phyloP scores from a whole-genome alignment of 2,797 vertebrate species.

The Characodon lateralis region DNA sequence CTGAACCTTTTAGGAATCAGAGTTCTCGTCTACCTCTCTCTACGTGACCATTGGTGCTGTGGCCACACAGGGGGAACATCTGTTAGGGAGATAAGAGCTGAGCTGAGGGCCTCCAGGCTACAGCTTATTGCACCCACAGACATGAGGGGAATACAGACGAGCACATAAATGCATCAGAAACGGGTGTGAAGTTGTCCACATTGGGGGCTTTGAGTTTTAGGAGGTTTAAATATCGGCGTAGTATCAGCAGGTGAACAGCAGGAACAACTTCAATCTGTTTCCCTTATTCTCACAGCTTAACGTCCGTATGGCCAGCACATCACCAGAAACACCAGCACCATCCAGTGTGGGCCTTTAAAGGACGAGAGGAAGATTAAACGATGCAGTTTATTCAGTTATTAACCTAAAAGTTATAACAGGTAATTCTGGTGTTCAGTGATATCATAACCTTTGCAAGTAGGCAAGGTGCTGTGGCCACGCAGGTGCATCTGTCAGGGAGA shows the following conservation, averaged over 20 bases:
- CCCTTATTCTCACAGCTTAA: slow-evolving; percentile 50
- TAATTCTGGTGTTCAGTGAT: background rate
- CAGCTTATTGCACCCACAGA: slow-evolving; percentile 54
- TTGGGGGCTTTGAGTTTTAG: slow-evolving; percentile 37
- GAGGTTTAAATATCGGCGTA: slow-evolving; percentile 45
- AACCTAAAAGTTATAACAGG: background rate
- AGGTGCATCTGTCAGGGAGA: slow-evolving; percentile 59
- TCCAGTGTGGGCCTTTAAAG: background rate
- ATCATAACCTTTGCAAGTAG: background rate
- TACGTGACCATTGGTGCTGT: slow-evolving; percentile 28
- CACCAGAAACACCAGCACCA: slow-evolving; percentile 31
- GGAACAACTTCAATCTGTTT: slow-evolving; percentile 35
- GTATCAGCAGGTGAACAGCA: slow-evolving; percentile 24
- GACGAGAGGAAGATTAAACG: background rate
- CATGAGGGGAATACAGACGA: slow-evolving; percentile 44
- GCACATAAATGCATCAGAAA: background rate
- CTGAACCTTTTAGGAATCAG: slow-evolving; percentile 31
- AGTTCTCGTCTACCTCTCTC: background rate
- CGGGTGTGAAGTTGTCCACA: slow-evolving; percentile 16
- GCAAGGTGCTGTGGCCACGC: slow-evolving; percentile 15
- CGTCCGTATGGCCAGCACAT: slow-evolving; percentile 44
- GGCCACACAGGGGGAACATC: slow-evolving; percentile 33
- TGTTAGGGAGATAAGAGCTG: slow-evolving; percentile 66
- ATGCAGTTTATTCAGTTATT: background rate
- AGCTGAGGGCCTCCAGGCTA: slow-evolving; percentile 46